Conservation (phyloP, 2,888 invertebrate genomes). For the Globia sparganii region DNA sequence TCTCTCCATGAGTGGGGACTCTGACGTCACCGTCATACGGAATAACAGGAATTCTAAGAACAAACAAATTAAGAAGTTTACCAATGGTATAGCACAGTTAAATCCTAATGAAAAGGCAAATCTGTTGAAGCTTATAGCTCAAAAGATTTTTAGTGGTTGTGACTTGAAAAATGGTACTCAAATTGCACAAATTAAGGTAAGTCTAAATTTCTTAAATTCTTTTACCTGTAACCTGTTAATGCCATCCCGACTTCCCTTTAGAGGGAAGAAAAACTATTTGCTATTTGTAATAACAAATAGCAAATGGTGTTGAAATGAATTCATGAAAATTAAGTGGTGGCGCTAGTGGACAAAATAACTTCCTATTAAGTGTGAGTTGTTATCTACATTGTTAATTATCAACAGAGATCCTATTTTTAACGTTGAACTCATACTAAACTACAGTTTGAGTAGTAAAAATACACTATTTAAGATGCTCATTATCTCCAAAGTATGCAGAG, state of each 20-base stretch:
- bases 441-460: too few species aligned
- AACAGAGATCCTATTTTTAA: too few species aligned
- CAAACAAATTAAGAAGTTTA: constrained; percentile 74
- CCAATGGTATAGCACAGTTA: constrained; percentile 78
- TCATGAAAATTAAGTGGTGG: too few species aligned
- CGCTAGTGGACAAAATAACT: too few species aligned
- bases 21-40: constrained; percentile 80
- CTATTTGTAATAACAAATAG: too few species aligned
- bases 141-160: constrained; percentile 82
- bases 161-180: constrained; percentile 66
- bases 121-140: constrained; percentile 78
- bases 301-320: too few species aligned
- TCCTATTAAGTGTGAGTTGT: too few species aligned
- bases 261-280: too few species aligned
- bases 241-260: neutral
- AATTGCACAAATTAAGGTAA: constrained; percentile 71
- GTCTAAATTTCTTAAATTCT: constrained; percentile 20
- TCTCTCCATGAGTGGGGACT: constrained; percentile 81
- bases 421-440: too few species aligned
- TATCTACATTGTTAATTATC: too few species aligned
- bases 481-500: too few species aligned
- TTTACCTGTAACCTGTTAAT: neutral
- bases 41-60: constrained; percentile 62
- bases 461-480: too few species aligned
- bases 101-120: constrained; percentile 77